Evolutionary conservation across 2,888 invertebrate genomes (phyloP), one percentile per base, ranked within the genome.

Genomic region (Coleophora flavipennella): DNA sequence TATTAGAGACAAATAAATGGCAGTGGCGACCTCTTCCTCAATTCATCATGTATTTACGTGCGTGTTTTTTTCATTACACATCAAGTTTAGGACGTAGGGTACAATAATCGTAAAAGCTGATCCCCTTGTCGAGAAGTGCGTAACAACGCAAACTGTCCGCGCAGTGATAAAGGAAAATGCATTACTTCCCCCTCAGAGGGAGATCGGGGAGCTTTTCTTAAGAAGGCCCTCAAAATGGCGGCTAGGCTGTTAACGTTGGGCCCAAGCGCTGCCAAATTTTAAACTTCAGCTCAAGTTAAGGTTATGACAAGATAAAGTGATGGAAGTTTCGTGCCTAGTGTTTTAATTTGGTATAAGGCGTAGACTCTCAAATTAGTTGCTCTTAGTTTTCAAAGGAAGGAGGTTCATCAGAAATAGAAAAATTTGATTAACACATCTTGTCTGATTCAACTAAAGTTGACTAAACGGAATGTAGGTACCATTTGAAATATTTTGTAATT

Each of bases 91-190:
- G 64, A 69, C 63, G 66, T 67, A 3, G 64, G 66, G 67, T 59
- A 74, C 77, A 78, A 83, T 83, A 83, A 79, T 73, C 81, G 76
- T 83, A 81, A 83, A 84, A 79, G 64, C 59, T 57, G 60, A 62
- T 59, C 73, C 76, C 77, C 77, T 72, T 62, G 67, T 65, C 65
- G 71, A 73, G 65, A 62, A 75, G 69, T 70, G 62, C 64, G 20
- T 20, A 20, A 29, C 9, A 29, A 11, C 29, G 69, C 67, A 67
- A 78, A 75, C 77, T 78, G 81, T 79, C 79, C 73, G 69, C 74
- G 59, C 56, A 66, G 71, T 67, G 76, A 81, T 81, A 81, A 83
- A 81, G 72, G 76, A 75, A 81, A 83, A 83, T 77, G 80, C 83
- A 81, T 83, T 81, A 78, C 79, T 73, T 80, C 75, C 80, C 76